phyloP scores from a whole-genome alignment of 2,113 vertebrate species.

The Cephalopholis sonnerati region DNA sequence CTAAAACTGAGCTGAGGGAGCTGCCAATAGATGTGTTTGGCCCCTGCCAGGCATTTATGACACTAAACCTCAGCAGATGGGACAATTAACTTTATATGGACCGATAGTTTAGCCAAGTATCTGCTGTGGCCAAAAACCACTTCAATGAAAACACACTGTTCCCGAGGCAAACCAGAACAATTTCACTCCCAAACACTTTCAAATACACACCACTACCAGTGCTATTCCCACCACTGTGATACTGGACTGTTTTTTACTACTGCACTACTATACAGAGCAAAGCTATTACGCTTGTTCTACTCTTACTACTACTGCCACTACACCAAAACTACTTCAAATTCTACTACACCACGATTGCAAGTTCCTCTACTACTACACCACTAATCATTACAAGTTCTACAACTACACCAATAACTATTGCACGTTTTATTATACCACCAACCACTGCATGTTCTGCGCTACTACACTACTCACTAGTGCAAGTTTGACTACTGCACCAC shows the following conservation, averaged over 20 bases:
- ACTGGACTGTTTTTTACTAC: neutral
- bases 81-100: slow-evolving; percentile 40
- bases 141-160: neutral
- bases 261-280: neutral
- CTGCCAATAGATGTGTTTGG: slow-evolving; percentile 33
- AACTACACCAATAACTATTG: too few species aligned
- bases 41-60: slow-evolving; percentile 27
- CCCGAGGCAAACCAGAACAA: neutral
- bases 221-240: neutral
- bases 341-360: too few species aligned
- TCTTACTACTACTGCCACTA: neutral
- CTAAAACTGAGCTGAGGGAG: slow-evolving; percentile 15
- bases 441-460: too few species aligned
- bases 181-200: too few species aligned
- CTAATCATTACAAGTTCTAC: too few species aligned
- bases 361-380: too few species aligned
- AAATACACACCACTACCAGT: neutral
- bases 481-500: too few species aligned
- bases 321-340: too few species aligned
- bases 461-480: too few species aligned
- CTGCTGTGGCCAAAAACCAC: slow-evolving; percentile 4
- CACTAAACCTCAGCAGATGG: slow-evolving; percentile 57
- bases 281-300: too few species aligned
- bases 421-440: too few species aligned
- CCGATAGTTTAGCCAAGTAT: slow-evolving; percentile 19